A percentile compares a stretch with the other conserved stretches of the same genome.
These are phyloP conservation scores for Dicyrtomina minuta DNA, from an alignment of 2,888 invertebrate genomes.

Conservation along the genomic window DNA sequence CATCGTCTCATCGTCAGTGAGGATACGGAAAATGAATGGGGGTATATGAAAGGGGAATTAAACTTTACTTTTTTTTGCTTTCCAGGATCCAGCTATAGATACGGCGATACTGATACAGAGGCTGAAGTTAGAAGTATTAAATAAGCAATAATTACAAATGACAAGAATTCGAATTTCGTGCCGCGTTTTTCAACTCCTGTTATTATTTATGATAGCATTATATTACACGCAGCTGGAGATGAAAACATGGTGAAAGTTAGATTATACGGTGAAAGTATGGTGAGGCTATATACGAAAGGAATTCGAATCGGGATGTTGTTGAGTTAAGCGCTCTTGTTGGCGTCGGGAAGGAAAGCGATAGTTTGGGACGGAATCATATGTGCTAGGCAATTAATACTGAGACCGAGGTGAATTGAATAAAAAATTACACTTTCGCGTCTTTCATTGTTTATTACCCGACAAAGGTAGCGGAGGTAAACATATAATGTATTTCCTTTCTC, in stretches of 20 bases:
- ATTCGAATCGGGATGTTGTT: not conserved
- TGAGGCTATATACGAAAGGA: not conserved
- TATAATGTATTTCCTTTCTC: too few species aligned
- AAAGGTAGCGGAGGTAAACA: not conserved
- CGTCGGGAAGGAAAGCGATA: too few species aligned
- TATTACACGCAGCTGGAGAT: constrained; percentile 24
- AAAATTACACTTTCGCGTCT: not conserved
- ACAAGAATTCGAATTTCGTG: constrained; percentile 19
- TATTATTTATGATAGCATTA: constrained; percentile 19
- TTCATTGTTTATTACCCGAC: not conserved
- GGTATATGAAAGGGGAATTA: too few species aligned
- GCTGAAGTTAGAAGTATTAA: too few species aligned
- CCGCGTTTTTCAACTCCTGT: not conserved
- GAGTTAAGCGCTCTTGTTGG: not conserved
- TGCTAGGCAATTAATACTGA: too few species aligned
- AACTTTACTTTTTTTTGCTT: too few species aligned
- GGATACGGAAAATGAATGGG: too few species aligned
- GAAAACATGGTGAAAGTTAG: constrained; percentile 3
- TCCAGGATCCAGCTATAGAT: too few species aligned
- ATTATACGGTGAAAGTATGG: not conserved
- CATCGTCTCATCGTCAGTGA: too few species aligned
- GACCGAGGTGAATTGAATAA: not conserved
- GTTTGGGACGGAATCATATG: not conserved
- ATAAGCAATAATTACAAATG: constrained; percentile 22
- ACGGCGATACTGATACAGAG: too few species aligned